Evolutionary conservation across 1,140 invertebrate species (phyloP).

Genomic region (Anoplophora glabripennis): DNA sequence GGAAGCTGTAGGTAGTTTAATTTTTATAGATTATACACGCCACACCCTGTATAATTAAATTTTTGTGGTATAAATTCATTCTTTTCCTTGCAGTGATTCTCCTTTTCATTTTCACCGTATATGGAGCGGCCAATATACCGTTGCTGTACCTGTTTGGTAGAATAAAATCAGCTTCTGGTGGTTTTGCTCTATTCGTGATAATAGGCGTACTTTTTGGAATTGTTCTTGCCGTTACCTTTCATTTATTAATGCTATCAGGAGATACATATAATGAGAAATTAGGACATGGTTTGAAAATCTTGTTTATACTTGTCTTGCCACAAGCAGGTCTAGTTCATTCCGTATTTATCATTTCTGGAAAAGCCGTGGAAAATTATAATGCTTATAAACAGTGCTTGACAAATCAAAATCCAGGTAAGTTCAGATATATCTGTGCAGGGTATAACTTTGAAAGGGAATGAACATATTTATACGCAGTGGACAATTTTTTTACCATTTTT

Average conservation of each 20-base stretch:
- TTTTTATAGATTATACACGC: too few relatives aligned
- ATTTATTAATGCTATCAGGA: conserved; percentile 25
- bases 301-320: conserved; percentile 32
- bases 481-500: too few relatives aligned
- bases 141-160: conserved; percentile 41
- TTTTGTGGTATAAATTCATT: too few relatives aligned
- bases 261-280: conserved; percentile 26
- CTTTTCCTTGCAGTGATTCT: conserved; percentile 18
- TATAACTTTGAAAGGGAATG: too few relatives aligned
- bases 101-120: conserved; percentile 28
- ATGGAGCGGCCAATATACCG: conserved; percentile 36
- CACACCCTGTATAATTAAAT: too few relatives aligned
- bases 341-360: conserved; percentile 28
- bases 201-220: conserved; percentile 38
- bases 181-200: conserved; percentile 34
- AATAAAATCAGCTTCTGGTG: conserved; percentile 35
- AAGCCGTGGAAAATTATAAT: conserved; percentile 37
- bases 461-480: too few relatives aligned
- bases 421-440: too few relatives aligned
- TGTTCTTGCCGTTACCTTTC: conserved; percentile 30
- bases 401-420: too few relatives aligned
- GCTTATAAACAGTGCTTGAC: conserved; percentile 11
- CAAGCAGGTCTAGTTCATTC: conserved; percentile 33
- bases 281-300: conserved; percentile 19
- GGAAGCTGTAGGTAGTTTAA: too few relatives aligned